A percentile compares a stretch with the other conserved stretches of the same genome.
Conservation (phyloP, 2,888 invertebrate genomes). For the Tanytarsus gracilentus region DNA sequence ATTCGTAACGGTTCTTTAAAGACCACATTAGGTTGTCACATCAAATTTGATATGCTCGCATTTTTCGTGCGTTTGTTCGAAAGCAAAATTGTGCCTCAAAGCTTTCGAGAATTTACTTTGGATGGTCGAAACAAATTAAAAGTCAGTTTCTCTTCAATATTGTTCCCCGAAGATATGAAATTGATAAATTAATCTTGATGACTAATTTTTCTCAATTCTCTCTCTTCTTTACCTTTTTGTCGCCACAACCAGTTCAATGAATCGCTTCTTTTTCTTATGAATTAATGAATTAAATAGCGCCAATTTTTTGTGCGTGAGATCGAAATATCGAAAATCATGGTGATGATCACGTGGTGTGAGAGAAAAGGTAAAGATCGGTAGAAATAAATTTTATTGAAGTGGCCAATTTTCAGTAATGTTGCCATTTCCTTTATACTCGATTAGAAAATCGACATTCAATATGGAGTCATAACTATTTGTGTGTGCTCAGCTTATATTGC, state of each 20-base stretch:
- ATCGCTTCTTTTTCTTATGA: slow-evolving; percentile 1
- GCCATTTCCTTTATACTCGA: slow-evolving; percentile 21
- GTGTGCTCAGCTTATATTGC: slow-evolving; percentile 12
- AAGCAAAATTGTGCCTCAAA: too few relatives aligned
- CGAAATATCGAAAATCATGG: too few relatives aligned
- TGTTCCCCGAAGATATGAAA: slow-evolving; percentile 1
- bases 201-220: slow-evolving; percentile 7
- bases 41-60: neutral
- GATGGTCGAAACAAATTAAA: too few relatives aligned
- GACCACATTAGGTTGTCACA: too few relatives aligned
- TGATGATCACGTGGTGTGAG: too few relatives aligned
- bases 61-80: neutral
- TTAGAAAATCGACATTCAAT: slow-evolving; percentile 20
- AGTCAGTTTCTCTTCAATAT: too few relatives aligned
- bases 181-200: slow-evolving; percentile 12
- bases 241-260: slow-evolving; percentile 18
- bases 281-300: neutral
- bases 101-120: too few relatives aligned
- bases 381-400: too few relatives aligned
- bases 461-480: too few relatives aligned
- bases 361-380: too few relatives aligned
- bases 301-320: slow-evolving; percentile 8
- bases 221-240: neutral
- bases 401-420: neutral
- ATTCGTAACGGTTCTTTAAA: neutral